A percentile compares a stretch with the other conserved stretches of the same genome.
Evolutionary conservation across 1,140 invertebrate genomes (phyloP).

Genomic region (Drosophila asahinai): DNA sequence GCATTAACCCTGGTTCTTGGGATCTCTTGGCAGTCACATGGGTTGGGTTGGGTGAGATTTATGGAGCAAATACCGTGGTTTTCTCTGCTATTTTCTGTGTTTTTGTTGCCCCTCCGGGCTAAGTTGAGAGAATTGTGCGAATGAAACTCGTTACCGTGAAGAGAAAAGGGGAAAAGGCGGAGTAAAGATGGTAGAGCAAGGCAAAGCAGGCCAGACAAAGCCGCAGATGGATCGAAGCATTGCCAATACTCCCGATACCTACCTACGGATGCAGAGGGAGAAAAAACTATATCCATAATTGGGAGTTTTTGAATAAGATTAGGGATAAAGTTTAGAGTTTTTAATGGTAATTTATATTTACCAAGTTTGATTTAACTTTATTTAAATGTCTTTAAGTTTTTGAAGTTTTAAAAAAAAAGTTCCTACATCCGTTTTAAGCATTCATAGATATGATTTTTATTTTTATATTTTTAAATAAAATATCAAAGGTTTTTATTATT

Average conservation of each 20-base stretch:
- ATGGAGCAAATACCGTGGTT: conserved; percentile 70
- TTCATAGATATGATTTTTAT: no score
- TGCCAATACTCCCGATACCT: conserved; percentile 47
- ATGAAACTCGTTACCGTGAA: conserved; percentile 72
- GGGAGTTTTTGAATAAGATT: no score
- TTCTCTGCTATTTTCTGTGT: conserved; percentile 3
- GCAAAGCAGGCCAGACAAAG: conserved; percentile 50
- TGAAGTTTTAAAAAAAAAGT: no score
- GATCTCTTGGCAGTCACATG: conserved; percentile 34
- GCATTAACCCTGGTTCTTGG: conserved; percentile 47
- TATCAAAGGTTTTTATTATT: no score
- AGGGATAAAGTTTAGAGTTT: no score
- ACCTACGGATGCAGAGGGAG: neutral
- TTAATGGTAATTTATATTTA: no score
- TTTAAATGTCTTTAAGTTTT: no score
- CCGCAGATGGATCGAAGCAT: conserved; percentile 57
- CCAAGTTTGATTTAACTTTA: no score
- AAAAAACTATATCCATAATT: neutral
- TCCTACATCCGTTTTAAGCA: no score
- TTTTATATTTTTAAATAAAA: no score
- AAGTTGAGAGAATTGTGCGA: conserved; percentile 63
- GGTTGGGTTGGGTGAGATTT: conserved; percentile 63
- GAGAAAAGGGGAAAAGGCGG: conserved; percentile 18
- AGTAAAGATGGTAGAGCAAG: neutral
- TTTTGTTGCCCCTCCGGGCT: conserved; percentile 34